Conservation (phyloP, 2,888 invertebrate genomes). For the Ditula angustiorana region DNA sequence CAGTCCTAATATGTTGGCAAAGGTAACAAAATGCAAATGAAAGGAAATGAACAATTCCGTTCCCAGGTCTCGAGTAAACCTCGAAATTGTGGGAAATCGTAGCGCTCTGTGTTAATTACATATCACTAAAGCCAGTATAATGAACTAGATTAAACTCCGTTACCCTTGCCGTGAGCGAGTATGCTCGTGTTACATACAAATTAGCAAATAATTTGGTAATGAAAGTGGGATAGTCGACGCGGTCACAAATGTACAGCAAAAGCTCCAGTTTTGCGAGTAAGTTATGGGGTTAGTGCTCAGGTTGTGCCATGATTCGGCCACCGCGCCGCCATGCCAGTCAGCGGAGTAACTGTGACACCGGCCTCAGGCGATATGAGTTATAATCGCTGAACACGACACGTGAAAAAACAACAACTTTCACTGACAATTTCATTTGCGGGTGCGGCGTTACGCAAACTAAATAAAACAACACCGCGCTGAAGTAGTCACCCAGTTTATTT, state of each 20-base stretch:
- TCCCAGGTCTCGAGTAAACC: slow-evolving; percentile 44
- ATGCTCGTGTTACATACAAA: slow-evolving; percentile 69
- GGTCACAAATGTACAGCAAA: slow-evolving; percentile 57
- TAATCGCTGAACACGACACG: slow-evolving; percentile 57
- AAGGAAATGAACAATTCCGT: slow-evolving; percentile 41
- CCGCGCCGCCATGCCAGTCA: slow-evolving; percentile 43
- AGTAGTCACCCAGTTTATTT: slow-evolving; percentile 6
- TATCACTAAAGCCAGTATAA: slow-evolving; percentile 68
- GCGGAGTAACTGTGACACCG: slow-evolving; percentile 59
- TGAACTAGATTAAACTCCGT: slow-evolving; percentile 69
- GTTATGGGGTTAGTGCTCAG: slow-evolving; percentile 55
- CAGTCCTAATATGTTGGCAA: slow-evolving; percentile 38
- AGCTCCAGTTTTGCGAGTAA: slow-evolving; percentile 44
- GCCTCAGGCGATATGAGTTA: slow-evolving; percentile 64
- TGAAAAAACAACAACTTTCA: slow-evolving; percentile 58
- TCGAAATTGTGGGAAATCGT: slow-evolving; percentile 53
- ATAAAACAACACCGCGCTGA: slow-evolving; percentile 8
- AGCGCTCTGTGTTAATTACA: slow-evolving; percentile 61
- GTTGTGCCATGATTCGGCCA: slow-evolving; percentile 48
- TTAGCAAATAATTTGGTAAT: slow-evolving; percentile 78
- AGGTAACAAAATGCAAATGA: slow-evolving; percentile 40
- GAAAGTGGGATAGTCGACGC: slow-evolving; percentile 63
- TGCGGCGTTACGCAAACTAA: slow-evolving; percentile 38
- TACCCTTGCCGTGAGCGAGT: slow-evolving; percentile 60
- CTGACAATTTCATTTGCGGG: slow-evolving; percentile 54